phyloP scores from a whole-genome alignment of 2,797 vertebrate species.

The Gephyroberyx darwinii region DNA sequence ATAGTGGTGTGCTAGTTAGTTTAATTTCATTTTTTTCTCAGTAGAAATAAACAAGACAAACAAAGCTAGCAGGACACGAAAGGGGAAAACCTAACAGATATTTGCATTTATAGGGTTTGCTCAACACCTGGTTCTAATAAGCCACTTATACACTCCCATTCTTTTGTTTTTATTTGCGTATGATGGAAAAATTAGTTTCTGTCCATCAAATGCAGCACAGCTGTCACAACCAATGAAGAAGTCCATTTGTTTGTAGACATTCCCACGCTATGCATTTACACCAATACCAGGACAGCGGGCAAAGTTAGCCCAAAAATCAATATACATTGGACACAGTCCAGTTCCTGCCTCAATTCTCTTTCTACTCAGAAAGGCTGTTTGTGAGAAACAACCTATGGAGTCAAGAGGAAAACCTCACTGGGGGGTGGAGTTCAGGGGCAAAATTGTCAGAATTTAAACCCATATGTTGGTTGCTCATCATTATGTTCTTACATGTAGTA shows the following conservation, averaged over 20 bases:
- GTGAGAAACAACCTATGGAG: slow-evolving; percentile 43
- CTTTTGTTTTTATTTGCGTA: slow-evolving; percentile 78
- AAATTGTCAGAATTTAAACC: too few relatives aligned
- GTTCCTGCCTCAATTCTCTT: slow-evolving; percentile 68
- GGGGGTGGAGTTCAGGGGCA: too few relatives aligned
- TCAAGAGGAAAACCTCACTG: slow-evolving; percentile 15
- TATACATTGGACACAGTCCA: slow-evolving; percentile 79
- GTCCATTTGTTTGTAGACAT: slow-evolving; percentile 82
- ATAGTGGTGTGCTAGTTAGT: background rate
- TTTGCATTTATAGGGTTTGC: slow-evolving; percentile 82
- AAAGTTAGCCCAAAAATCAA: slow-evolving; percentile 70
- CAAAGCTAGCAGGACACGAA: slow-evolving; percentile 13
- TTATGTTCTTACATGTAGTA: too few relatives aligned
- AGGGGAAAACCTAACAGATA: slow-evolving; percentile 43
- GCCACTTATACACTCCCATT: slow-evolving; percentile 64
- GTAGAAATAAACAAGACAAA: slow-evolving; percentile 19
- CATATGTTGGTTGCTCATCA: too few relatives aligned
- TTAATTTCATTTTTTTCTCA: background rate
- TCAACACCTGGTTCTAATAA: slow-evolving; percentile 78
- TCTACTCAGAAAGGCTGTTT: slow-evolving; percentile 47
- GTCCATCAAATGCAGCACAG: slow-evolving; percentile 85
- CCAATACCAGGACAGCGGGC: slow-evolving; percentile 57
- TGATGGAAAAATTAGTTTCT: slow-evolving; percentile 85
- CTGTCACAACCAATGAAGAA: slow-evolving; percentile 88
- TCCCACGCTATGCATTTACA: slow-evolving; percentile 64